Evolutionary conservation across 2,797 vertebrate species (phyloP).

Genomic region (Centropyge bicolor): DNA sequence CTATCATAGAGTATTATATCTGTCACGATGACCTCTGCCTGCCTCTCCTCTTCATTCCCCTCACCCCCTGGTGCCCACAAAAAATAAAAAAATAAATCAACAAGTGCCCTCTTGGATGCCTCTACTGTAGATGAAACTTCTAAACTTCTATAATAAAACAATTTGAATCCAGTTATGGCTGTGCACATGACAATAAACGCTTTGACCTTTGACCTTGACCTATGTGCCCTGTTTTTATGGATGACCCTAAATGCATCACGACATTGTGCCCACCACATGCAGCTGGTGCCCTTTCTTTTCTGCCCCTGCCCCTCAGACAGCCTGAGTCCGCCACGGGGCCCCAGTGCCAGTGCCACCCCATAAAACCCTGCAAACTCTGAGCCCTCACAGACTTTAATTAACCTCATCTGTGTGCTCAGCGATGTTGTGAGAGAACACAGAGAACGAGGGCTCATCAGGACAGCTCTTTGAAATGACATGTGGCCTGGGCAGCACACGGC

Average conservation of each 20-base stretch:
- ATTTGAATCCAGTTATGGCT: too few species aligned
- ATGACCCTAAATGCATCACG: neutral
- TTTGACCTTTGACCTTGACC: too few species aligned
- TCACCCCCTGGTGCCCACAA: neutral
- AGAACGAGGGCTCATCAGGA: neutral
- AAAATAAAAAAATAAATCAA: neutral
- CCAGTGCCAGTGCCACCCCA: neutral
- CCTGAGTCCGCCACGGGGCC: neutral
- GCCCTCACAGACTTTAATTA: constrained; percentile 35
- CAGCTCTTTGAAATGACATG: neutral
- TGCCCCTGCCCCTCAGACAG: neutral
- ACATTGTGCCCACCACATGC: neutral
- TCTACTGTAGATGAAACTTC: neutral
- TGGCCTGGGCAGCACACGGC: neutral
- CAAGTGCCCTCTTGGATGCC: neutral
- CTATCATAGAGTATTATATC: neutral
- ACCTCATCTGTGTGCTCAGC: constrained; percentile 38
- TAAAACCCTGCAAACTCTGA: constrained; percentile 21
- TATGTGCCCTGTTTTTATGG: too few species aligned
- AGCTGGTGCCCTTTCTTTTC: too few species aligned
- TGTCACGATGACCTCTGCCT: constrained; percentile 12
- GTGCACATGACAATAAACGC: too few species aligned
- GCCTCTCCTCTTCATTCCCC: neutral
- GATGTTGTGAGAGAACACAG: neutral
- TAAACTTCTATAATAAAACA: neutral